Conservation (phyloP, 2,888 invertebrate species). For the Dasypolia templi region DNA sequence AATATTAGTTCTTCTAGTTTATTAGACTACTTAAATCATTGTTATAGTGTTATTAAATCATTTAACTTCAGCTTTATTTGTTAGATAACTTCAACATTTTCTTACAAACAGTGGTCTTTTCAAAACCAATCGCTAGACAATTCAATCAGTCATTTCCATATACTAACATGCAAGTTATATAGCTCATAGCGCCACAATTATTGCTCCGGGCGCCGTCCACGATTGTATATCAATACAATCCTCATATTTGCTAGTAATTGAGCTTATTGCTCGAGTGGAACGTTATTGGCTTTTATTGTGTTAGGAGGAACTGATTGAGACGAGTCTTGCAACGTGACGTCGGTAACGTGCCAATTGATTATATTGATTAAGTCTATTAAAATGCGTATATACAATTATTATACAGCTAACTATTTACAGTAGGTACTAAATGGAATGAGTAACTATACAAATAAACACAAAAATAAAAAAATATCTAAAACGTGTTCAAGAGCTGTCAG, state of each 20-base stretch:
- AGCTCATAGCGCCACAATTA: slow-evolving; percentile 74
- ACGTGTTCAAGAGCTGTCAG: too few species aligned
- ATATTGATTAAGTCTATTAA: slow-evolving; percentile 23
- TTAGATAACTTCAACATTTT: too few species aligned
- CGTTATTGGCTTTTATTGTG: slow-evolving; percentile 84
- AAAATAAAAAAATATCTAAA: neutral
- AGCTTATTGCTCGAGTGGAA: slow-evolving; percentile 76
- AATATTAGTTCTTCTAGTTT: neutral
- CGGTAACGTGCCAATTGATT: slow-evolving; percentile 58
- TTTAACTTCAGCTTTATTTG: too few species aligned
- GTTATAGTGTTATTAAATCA: neutral
- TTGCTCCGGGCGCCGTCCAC: slow-evolving; percentile 82
- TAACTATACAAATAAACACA: neutral
- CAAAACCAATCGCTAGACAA: slow-evolving; percentile 18
- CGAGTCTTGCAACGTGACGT: slow-evolving; percentile 71
- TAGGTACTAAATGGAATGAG: neutral
- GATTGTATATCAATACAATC: slow-evolving; percentile 86
- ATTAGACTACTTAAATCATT: neutral
- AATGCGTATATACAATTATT: neutral
- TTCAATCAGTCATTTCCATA: slow-evolving; percentile 47
- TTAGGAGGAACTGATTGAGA: slow-evolving; percentile 79
- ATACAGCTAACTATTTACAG: neutral
- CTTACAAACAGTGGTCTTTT: slow-evolving; percentile 12
- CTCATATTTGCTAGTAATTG: slow-evolving; percentile 83
- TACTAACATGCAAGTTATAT: slow-evolving; percentile 4